A percentile compares a stretch with the other conserved stretches of the same genome.
phyloP scores from a whole-genome alignment of 2,888 invertebrate species.

The Listrodromus nycthemerus region DNA sequence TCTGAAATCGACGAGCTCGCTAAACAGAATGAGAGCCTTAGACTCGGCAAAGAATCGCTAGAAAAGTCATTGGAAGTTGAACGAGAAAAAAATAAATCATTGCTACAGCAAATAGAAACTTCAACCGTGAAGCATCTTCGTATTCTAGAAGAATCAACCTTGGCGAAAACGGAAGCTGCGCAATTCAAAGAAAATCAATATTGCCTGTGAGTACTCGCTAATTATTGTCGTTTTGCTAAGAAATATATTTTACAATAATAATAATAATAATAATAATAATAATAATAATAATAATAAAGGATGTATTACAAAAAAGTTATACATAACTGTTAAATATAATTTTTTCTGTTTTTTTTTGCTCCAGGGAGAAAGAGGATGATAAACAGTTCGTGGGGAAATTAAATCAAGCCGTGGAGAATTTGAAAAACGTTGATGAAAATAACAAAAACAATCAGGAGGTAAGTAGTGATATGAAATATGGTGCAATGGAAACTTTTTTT shows the following conservation, averaged over 20 bases:
- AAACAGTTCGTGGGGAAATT: conserved; percentile 76
- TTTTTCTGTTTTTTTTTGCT: conserved; percentile 52
- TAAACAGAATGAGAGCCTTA: conserved; percentile 73
- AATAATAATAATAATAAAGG: neutral
- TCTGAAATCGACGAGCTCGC: conserved; percentile 73
- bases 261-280: neutral
- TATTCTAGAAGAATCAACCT: conserved; percentile 77
- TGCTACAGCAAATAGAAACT: conserved; percentile 75
- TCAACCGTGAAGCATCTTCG: conserved; percentile 74
- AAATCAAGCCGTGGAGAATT: conserved; percentile 73
- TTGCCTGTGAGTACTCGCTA: conserved; percentile 73
- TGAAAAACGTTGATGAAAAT: conserved; percentile 78
- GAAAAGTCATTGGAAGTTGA: conserved; percentile 85
- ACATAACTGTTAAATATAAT: neutral
- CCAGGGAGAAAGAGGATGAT: conserved; percentile 79
- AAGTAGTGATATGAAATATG: conserved; percentile 34
- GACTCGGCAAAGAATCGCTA: conserved; percentile 84
- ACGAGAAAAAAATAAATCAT: conserved; percentile 74
- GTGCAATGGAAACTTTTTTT: neutral
- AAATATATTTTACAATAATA: neutral
- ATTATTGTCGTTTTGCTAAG: neutral
- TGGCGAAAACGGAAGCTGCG: conserved; percentile 70
- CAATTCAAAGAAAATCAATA: conserved; percentile 76
- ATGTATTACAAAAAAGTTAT: neutral
- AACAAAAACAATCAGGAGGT: conserved; percentile 78